Conservation (phyloP, 2,113 vertebrate genomes). For the Nerophis lumbriciformis region DNA sequence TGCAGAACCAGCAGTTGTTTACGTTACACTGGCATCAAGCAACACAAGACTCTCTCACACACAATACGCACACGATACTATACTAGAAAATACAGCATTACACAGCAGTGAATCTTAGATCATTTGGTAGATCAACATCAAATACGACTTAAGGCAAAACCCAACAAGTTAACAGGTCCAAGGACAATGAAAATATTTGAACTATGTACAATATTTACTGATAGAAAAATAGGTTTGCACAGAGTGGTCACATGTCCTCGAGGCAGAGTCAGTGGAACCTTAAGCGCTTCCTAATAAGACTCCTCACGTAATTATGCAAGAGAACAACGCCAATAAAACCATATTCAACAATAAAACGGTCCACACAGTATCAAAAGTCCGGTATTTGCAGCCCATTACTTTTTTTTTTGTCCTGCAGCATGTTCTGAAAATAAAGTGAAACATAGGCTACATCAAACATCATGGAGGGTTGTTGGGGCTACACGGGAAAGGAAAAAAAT, state of each 20-base stretch:
- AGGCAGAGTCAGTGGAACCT: constrained; percentile 26
- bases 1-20: too few relatives aligned
- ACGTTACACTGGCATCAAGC: too few relatives aligned
- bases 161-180: constrained; percentile 52
- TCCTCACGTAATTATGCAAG: neutral
- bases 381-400: too few relatives aligned
- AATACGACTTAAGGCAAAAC: constrained; percentile 63
- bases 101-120: constrained; percentile 55
- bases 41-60: constrained; percentile 17
- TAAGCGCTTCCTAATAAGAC: constrained; percentile 14
- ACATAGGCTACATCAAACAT: too few relatives aligned
- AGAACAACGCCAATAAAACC: neutral
- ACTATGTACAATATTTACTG: constrained; percentile 58
- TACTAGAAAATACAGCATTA: constrained; percentile 63
- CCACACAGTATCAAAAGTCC: too few relatives aligned
- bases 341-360: too few relatives aligned
- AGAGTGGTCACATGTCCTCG: constrained; percentile 36
- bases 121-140: constrained; percentile 74
- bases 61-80: constrained; percentile 29
- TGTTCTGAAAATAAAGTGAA: too few relatives aligned
- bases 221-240: constrained; percentile 71
- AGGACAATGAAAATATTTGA: constrained; percentile 63
- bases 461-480: too few relatives aligned
- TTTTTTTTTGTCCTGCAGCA: too few relatives aligned
- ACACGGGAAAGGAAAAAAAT: too few relatives aligned